Evolutionary conservation across 2,888 invertebrate species (phyloP), one percentile per base, ranked within the genome.

Genomic region (Coecobrya sp.): DNA sequence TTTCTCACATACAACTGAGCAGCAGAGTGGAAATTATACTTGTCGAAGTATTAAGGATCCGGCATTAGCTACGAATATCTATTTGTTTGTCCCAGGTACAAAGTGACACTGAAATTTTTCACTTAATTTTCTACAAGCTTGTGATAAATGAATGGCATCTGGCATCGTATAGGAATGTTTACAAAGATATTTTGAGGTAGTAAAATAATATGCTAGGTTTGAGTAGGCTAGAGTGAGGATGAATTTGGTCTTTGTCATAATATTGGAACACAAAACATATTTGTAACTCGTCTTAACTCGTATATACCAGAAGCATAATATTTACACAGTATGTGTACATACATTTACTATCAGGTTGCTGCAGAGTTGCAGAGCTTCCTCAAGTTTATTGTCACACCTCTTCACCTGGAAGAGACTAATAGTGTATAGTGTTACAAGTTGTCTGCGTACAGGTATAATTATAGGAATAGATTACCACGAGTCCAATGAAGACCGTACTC

Each of bases 31-130:
- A 45, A 93, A 93, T 22, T 94, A 93, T 62, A 91, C 93, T 36
- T 94, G 94, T 79, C 65, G 92, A 45, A 89, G 93, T 11, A 87
- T 93, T 27, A 65, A 90, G 13, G 88, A 81, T 19, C 85, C 92
- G 11, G 59, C 86, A 22, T 22, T 89, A 8, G 30, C 82, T 0
- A 84, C 93, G 0, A 65, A 86, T 36, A 84, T 94, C 68, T 94
- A 93, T 59, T 86, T 93, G 19, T 93, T 89, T 70, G 93, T 93
- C 27, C 93, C 93, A 89, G 94, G 94, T 93, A 85, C 89, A 8
- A 8, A 85, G 70, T 65, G 59, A 30, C 73, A 76, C 79, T 25
- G 19, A 16, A 59, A 36, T 36, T 84, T 84, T 84, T 81, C 3
- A 45, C 27, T 22, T 25, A 11, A 52, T 55, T 27, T 45, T 16